A percentile compares a stretch with the other conserved stretches of the same genome.
Conservation (phyloP, 2,888 invertebrate species). For the Rhamphomyia laevipes region DNA sequence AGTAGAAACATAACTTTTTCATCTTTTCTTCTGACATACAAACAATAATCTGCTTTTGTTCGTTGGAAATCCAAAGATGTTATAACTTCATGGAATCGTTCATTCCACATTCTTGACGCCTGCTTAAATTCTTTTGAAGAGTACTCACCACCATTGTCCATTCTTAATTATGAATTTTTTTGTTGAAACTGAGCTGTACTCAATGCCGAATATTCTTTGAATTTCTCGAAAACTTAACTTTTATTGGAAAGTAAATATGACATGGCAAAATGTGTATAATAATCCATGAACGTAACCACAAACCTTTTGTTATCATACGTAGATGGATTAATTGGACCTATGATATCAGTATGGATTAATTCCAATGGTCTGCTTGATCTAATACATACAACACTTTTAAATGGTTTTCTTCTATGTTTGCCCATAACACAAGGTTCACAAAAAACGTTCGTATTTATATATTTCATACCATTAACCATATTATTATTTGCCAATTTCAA, state of each 20-base stretch:
- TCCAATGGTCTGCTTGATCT: conserved; percentile 15
- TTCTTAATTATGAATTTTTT: too few species aligned
- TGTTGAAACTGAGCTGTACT: too few species aligned
- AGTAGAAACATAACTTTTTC: too few species aligned
- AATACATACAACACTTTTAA: conserved; percentile 17
- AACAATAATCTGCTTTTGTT: too few species aligned
- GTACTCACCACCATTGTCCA: too few species aligned
- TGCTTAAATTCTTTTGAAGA: too few species aligned
- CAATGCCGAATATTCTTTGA: conserved; percentile 5
- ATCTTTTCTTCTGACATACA: too few species aligned
- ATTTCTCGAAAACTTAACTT: conserved; percentile 7
- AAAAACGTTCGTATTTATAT: neutral
- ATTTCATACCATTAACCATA: neutral
- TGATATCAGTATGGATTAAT: conserved; percentile 22
- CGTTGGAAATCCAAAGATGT: too few species aligned
- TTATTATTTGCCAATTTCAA: neutral
- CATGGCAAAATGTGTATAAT: too few species aligned
- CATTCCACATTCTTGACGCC: too few species aligned
- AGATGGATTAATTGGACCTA: conserved; percentile 21
- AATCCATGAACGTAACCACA: too few species aligned
- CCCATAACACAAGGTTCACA: conserved; percentile 15
- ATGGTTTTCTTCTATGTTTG: conserved; percentile 15
- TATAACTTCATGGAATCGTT: too few species aligned
- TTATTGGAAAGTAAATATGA: conserved; percentile 16
- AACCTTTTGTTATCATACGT: conserved; percentile 16